Conservation (phyloP, 2,797 vertebrate species). For the Peromyscus attwateri region DNA sequence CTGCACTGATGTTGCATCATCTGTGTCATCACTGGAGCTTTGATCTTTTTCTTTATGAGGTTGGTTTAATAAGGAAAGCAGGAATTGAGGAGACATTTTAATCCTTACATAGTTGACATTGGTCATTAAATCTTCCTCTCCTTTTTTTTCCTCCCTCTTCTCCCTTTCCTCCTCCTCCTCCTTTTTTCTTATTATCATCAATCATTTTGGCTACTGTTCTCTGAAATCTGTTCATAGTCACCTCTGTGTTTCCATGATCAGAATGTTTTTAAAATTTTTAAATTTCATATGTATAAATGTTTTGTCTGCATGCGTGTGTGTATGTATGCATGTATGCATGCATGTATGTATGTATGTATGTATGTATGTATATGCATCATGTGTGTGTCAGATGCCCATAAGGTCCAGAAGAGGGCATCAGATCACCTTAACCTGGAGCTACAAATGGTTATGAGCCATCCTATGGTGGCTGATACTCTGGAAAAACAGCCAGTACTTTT, state of each 20-base stretch:
- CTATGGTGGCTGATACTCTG: neutral
- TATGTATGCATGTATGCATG: neutral
- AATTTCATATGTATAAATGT: neutral
- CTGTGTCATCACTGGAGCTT: neutral
- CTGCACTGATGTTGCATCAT: neutral
- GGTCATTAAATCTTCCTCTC: neutral
- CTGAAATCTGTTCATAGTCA: constrained; percentile 27
- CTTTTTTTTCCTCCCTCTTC: neutral
- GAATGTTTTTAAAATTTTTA: neutral
- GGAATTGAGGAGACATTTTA: neutral
- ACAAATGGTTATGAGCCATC: neutral
- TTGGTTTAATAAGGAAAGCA: neutral
- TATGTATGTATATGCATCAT: neutral
- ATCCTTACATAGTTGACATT: neutral
- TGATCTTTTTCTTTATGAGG: neutral
- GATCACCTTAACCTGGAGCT: neutral
- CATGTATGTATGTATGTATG: neutral
- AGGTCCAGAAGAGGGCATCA: neutral
- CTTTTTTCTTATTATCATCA: neutral
- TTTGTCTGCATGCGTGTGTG: neutral
- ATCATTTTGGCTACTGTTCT: neutral
- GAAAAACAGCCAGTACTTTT: neutral
- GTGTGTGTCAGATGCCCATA: too few species aligned
- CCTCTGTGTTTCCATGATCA: neutral
- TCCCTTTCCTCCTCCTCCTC: neutral